Evolutionary conservation across 2,888 invertebrate genomes (phyloP).

Genomic region (Acholoe squamosa): DNA sequence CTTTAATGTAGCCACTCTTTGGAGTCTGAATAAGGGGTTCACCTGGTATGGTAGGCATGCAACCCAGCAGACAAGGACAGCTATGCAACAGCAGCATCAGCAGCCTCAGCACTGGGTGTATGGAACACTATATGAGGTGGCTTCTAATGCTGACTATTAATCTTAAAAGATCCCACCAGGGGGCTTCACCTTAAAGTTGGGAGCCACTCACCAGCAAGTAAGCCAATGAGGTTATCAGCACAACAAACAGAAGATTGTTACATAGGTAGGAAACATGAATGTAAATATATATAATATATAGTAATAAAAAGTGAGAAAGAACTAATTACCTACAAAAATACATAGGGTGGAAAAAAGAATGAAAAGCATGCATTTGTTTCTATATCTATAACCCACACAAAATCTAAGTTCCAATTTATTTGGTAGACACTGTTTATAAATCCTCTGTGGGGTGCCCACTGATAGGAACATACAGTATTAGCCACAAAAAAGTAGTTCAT

Average conservation of each 20-base stretch:
- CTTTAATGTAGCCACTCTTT: slow-evolving; percentile 10
- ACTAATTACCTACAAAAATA: slow-evolving; percentile 36
- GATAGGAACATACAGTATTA: not conserved
- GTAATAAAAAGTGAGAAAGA: not conserved
- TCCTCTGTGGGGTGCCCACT: not conserved
- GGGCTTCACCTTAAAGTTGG: not conserved
- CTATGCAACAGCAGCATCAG: no score
- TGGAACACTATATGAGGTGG: not conserved
- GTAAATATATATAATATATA: not conserved
- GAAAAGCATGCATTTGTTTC: not conserved
- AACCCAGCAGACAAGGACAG: no score
- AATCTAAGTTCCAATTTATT: not conserved
- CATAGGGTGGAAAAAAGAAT: not conserved
- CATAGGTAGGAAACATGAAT: slow-evolving; percentile 24
- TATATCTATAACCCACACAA: slow-evolving; percentile 16
- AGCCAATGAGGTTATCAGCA: not conserved
- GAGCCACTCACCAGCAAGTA: slow-evolving; percentile 5
- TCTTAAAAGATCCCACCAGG: not conserved
- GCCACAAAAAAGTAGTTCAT: not conserved
- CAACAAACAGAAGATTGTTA: slow-evolving; percentile 40
- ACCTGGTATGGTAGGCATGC: no score
- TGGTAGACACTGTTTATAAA: not conserved
- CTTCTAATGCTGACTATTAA: not conserved
- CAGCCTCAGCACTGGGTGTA: not conserved
- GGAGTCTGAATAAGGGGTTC: not conserved